Evolutionary conservation across 2,797 vertebrate species (phyloP), one percentile per base, ranked within the genome.

Genomic region (Philypnodon macrostomus): DNA sequence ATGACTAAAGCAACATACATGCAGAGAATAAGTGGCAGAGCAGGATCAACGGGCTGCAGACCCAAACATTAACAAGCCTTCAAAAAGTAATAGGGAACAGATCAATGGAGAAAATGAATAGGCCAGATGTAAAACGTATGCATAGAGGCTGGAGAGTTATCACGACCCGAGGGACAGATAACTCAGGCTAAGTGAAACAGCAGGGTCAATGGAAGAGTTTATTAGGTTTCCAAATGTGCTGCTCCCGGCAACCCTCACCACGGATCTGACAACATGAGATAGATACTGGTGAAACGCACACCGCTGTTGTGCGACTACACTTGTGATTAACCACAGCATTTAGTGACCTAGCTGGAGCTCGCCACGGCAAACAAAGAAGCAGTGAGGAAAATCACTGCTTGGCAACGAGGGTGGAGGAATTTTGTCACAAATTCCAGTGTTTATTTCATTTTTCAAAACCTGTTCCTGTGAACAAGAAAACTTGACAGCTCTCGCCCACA

Each of bases 381-480:
- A n/a, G 18, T 49, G 36, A n/a, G n/a, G n/a, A 16, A 45, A 36
- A 26, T 19, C 34, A 41, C 15, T 17, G 3, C 26, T 52, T 27
- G 39, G 42, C 29, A 42, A 40, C 16, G 7, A 65, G 52, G 15
- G 53, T 73, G 2, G 4, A 31, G 32, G 19, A 62, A 60, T 59
- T n/a, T 53, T 58, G 53, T 63, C 35, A 65, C 16, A 2, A 17
- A 52, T 66, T 77, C 55, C 58, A 58, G 59, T 69, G 69, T 73
- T 67, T 67, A 39, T 58, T 71, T 48, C 55, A 33, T 46, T 45
- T 52, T 47, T 53, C 65, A 75, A 80, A 85, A 84, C 80, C 76
- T 77, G 84, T 87, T 86, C 75, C 74, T 81, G 75, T 66, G 63
- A 85, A 63, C 51, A 18, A 50, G 62, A 66, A 59, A 44, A 51